A percentile compares a stretch with the other conserved stretches of the same genome.
phyloP scores from a whole-genome alignment of 2,888 invertebrate species.

The Hanleya hanleyi region DNA sequence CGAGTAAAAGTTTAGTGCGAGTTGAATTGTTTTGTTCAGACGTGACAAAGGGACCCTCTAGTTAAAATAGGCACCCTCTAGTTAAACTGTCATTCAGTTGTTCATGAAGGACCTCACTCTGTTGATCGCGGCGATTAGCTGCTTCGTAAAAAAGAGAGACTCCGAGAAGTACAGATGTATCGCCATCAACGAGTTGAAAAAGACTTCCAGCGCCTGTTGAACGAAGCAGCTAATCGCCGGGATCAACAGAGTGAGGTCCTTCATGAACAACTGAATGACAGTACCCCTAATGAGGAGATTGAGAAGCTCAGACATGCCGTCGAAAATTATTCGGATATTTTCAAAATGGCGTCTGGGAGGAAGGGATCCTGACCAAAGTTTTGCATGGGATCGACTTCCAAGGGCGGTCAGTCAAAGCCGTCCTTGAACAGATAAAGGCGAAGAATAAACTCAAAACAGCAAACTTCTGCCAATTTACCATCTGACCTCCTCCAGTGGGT shows the following conservation, averaged over 20 bases:
- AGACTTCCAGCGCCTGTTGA: not conserved
- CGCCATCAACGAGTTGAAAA: not conserved
- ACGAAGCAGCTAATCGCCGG: not conserved
- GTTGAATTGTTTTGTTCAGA: no score
- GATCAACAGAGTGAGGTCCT: not conserved
- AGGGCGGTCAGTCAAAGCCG: slow-evolving; percentile 56
- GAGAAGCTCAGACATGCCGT: not conserved
- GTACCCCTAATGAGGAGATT: not conserved
- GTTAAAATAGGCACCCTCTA: no score
- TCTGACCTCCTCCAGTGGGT: slow-evolving; percentile 64
- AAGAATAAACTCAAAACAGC: no score
- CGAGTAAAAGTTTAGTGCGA: no score
- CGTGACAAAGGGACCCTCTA: no score
- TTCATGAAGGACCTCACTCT: not conserved
- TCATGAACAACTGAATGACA: not conserved
- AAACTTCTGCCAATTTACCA: no score
- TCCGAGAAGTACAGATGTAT: not conserved
- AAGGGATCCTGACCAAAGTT: slow-evolving; percentile 63
- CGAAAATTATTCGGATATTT: slow-evolving; percentile 63
- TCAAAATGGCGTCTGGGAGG: slow-evolving; percentile 60
- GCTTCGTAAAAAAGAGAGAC: not conserved
- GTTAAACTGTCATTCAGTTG: not conserved
- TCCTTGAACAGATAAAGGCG: slow-evolving; percentile 46
- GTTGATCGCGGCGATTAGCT: no score
- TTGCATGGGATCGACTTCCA: slow-evolving; percentile 57